phyloP scores from a whole-genome alignment of 2,888 invertebrate genomes.

The Morpho deidamia region DNA sequence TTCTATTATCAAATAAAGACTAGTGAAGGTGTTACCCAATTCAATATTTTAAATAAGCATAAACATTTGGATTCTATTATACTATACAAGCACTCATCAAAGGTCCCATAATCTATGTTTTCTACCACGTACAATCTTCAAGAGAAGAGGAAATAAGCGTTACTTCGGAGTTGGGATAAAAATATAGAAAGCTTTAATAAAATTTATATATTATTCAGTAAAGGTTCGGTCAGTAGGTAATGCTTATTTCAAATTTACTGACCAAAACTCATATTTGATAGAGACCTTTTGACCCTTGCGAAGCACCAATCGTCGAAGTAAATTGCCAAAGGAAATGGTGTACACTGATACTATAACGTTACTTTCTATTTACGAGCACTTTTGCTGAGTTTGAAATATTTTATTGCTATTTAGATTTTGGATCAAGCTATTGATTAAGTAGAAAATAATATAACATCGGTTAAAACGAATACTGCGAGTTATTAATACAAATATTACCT shows the following conservation, averaged over 20 bases:
- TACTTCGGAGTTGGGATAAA: not conserved
- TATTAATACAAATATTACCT: too few species aligned
- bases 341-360: constrained; percentile 15
- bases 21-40: too few species aligned
- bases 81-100: too few species aligned
- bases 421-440: constrained; percentile 4
- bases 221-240: constrained; percentile 18
- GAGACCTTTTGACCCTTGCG: constrained; percentile 27
- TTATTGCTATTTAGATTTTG: constrained; percentile 8
- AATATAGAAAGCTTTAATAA: not conserved
- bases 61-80: too few species aligned
- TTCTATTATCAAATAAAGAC: too few species aligned
- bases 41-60: too few species aligned
- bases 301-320: constrained; percentile 23
- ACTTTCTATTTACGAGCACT: constrained; percentile 19
- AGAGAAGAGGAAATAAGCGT: too few species aligned
- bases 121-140: too few species aligned
- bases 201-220: constrained; percentile 16
- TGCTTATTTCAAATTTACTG: constrained; percentile 26
- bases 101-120: too few species aligned
- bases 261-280: constrained; percentile 29
- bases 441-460: not conserved
- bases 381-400: constrained; percentile 17
- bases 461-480: too few species aligned
- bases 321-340: constrained; percentile 25